Percentiles rank a stretch among this genome's conserved stretches.
phyloP scores from a whole-genome alignment of 2,888 invertebrate genomes.

The Cetonia aurata region DNA sequence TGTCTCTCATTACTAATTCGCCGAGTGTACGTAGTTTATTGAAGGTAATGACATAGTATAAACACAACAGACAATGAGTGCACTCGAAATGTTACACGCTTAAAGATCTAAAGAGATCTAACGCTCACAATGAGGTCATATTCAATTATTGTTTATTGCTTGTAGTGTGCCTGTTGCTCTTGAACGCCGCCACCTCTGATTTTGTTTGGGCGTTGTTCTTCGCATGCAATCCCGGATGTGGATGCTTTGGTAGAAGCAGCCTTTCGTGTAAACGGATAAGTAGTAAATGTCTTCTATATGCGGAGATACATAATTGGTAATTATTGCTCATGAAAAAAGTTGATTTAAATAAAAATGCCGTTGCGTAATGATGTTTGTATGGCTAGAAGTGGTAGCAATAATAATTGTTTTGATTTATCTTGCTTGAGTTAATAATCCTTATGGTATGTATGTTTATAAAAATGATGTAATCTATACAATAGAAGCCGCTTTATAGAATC shows the following conservation, averaged over 20 bases:
- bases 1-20: too few species aligned
- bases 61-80: background rate
- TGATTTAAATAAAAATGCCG: background rate
- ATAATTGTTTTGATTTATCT: too few species aligned
- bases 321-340: too few species aligned
- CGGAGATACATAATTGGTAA: background rate
- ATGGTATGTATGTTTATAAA: too few species aligned
- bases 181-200: background rate
- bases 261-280: background rate
- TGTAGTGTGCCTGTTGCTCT: conserved; percentile 1
- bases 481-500: too few species aligned
- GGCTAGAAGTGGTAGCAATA: too few species aligned
- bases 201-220: conserved; percentile 16
- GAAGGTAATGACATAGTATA: too few species aligned
- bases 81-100: background rate
- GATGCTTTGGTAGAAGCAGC: conserved; percentile 3
- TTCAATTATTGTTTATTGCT: conserved; percentile 1
- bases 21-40: too few species aligned
- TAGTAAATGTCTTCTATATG: background rate
- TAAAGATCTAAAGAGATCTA: background rate
- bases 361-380: background rate
- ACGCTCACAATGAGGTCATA: conserved; percentile 16
- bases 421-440: too few species aligned
- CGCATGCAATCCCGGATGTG: conserved; percentile 21
- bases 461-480: too few species aligned